Evolutionary conservation across 2,888 invertebrate species (phyloP), one percentile per base, ranked within the genome.

Genomic region (Tenthredo distinguenda): DNA sequence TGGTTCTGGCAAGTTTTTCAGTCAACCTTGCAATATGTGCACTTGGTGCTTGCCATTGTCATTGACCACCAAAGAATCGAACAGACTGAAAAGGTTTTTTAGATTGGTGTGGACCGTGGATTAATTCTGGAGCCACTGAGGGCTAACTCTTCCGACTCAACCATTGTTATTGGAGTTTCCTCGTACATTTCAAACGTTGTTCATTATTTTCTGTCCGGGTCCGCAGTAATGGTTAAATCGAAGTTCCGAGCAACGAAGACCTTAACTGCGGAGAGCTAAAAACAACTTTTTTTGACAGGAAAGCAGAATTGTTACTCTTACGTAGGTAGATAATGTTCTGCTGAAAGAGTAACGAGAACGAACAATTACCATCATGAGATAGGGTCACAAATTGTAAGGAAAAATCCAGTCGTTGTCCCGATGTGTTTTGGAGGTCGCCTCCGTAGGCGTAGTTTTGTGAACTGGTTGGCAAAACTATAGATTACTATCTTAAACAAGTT

Each of bases 41-140:
- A 34, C 18, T 34, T 12, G 12, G 68, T 34, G 18, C 34, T 68
- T 34, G 34, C 47, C 47, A 47, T 47, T 47, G 47, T 47, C 10
- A 77, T 55, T 55, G 34, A 34, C 50, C 10, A 34, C 50, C 0
- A 77, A 55, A 34, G 34, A 77, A 55, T 77, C n/a, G 50, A 55
- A 77, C 43, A 12, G 74, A 43, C 74, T 21, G 21, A 74, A 74
- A 77, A 55, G 50, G 55, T 55, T 55, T 77, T 7, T 31, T 7
- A n/a, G 77, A 77, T 77, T 50, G 40, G 34, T 34, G 15, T 77
- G 31, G 47, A 77, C 31, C 18, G n/a, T 55, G 9, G 31, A 15
- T 76, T 76, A 47, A 76, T 26, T 15, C 21, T 26, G 47, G 47
- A 50, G 50, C 47, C 31, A 76, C 47, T 47, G 7, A 15, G 9